Conservation (phyloP, 2,113 vertebrate species). For the Oceanodroma tethys region DNA sequence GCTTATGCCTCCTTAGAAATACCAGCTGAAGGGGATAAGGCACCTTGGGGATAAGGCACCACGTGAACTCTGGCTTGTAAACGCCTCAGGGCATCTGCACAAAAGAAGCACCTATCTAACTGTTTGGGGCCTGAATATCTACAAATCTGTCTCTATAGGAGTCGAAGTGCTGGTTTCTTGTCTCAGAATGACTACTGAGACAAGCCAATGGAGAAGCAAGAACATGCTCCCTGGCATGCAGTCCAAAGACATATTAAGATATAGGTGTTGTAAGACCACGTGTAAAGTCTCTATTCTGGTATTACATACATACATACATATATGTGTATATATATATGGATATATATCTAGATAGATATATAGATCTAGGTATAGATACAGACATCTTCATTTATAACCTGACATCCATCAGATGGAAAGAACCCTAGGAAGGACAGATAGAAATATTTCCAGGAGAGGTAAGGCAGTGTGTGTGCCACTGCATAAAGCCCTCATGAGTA, state of each 20-base stretch:
- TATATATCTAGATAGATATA: not conserved
- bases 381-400: not conserved
- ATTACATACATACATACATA: not conserved
- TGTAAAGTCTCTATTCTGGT: not conserved
- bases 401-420: not conserved
- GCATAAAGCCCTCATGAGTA: not conserved
- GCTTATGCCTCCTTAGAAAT: not conserved
- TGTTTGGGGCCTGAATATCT: not conserved
- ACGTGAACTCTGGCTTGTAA: accelerated
- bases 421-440: not conserved
- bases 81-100: not conserved
- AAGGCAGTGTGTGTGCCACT: accelerated
- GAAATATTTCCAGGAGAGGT: not conserved
- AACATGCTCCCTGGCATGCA: not conserved
- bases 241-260: not conserved
- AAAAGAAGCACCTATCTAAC: not conserved
- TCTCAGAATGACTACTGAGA: not conserved
- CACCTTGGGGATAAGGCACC: not conserved
- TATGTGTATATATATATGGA: too few species aligned
- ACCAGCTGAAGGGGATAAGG: not conserved
- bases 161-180: not conserved
- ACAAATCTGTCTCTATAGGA: not conserved
- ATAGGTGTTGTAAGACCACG: not conserved
- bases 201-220: not conserved
- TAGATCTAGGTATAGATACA: not conserved